Percentiles rank a stretch among this genome's conserved stretches.
Conservation (phyloP, 2,113 vertebrate genomes). For the Thinocorus orbignyianus region DNA sequence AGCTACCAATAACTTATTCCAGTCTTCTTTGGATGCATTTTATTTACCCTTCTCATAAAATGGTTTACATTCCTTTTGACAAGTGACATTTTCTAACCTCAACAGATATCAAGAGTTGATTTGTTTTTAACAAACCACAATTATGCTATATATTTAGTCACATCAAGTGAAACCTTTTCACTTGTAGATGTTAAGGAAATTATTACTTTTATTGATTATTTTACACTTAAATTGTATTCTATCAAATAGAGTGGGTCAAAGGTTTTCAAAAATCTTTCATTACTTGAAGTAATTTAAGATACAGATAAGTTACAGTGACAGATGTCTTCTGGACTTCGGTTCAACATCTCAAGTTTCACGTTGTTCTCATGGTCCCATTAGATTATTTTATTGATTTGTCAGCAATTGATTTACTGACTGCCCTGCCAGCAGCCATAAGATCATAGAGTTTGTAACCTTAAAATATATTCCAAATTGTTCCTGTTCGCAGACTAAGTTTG, state of each 20-base stretch:
- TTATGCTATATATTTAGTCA: not conserved
- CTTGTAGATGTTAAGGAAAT: not conserved
- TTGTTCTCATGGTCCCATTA: not conserved
- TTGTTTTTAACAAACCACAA: not conserved
- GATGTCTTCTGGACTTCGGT: not conserved
- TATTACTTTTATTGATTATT: constrained; percentile 31
- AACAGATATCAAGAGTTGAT: not conserved
- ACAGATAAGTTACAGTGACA: not conserved
- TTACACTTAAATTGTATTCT: not conserved
- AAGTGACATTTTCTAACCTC: not conserved
- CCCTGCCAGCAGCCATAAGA: not conserved
- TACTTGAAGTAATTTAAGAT: not conserved
- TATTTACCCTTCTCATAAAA: not conserved
- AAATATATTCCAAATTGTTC: not conserved
- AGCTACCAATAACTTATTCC: not conserved
- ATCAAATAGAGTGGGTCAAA: not conserved
- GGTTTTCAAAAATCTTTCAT: constrained; percentile 6
- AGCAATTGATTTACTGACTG: constrained; percentile 20
- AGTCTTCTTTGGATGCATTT: not conserved
- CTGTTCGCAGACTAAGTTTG: not conserved
- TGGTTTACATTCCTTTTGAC: not conserved
- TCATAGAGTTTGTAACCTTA: not conserved
- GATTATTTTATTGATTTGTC: constrained; percentile 28
- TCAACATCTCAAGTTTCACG: constrained; percentile 3
- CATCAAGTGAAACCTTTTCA: not conserved